phyloP scores from a whole-genome alignment of 2,113 vertebrate species.

The Crotalus viridis region DNA sequence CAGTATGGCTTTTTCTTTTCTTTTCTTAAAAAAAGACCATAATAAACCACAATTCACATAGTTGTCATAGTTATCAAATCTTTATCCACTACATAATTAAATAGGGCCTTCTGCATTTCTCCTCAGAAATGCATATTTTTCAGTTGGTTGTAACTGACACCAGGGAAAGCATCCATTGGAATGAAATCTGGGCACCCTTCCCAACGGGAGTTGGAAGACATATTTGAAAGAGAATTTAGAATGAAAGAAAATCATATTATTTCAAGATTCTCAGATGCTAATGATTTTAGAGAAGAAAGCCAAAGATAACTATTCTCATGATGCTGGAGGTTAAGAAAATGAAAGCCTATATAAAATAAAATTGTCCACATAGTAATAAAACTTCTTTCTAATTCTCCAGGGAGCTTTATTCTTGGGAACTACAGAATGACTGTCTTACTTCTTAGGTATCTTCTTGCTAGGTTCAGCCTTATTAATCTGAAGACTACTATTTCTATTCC shows the following conservation, averaged over 20 bases:
- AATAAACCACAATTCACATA: slow-evolving; percentile 42
- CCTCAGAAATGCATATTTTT: neutral
- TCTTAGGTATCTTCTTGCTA: slow-evolving; percentile 18
- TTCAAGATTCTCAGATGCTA: slow-evolving; percentile 49
- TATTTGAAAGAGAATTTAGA: slow-evolving; percentile 55
- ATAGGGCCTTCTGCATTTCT: neutral
- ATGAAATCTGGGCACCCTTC: neutral
- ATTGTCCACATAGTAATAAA: neutral
- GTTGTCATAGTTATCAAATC: slow-evolving; percentile 46
- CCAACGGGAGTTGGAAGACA: neutral
- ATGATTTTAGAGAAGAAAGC: slow-evolving; percentile 44
- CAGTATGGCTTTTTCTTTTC: slow-evolving; percentile 21
- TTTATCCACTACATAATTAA: slow-evolving; percentile 43
- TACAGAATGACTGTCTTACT: neutral
- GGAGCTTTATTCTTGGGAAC: slow-evolving; percentile 4
- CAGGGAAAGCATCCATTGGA: neutral
- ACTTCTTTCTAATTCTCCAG: neutral
- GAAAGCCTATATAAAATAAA: slow-evolving; percentile 11
- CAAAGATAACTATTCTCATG: slow-evolving; percentile 19
- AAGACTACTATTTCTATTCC: slow-evolving; percentile 35
- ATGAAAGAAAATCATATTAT: slow-evolving; percentile 49
- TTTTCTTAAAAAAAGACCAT: slow-evolving; percentile 30
- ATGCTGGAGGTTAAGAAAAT: slow-evolving; percentile 18
- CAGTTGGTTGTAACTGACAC: neutral
- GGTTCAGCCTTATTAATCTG: slow-evolving; percentile 27